Conservation (phyloP, 1,140 invertebrate genomes). For the Aradophagus sp. region DNA sequence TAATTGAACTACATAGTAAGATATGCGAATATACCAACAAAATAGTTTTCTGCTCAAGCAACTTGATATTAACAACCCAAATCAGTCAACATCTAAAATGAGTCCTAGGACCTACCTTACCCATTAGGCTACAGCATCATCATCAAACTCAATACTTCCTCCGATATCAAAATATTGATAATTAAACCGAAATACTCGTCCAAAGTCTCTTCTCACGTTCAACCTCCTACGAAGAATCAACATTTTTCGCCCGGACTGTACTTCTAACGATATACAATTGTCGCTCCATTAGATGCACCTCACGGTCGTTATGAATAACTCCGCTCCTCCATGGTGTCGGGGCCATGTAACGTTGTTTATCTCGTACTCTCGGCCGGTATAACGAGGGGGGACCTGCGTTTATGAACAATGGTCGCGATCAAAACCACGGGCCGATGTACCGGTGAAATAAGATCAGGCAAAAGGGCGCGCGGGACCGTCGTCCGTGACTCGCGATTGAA, state of each 20-base stretch:
- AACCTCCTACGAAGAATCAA: conserved; percentile 34
- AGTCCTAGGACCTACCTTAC: too few relatives aligned
- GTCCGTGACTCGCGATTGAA: conserved; percentile 50
- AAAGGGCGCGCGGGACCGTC: conserved; percentile 23
- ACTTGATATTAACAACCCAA: too few relatives aligned
- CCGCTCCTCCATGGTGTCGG: conserved; percentile 60
- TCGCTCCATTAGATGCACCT: conserved; percentile 69
- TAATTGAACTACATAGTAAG: too few relatives aligned
- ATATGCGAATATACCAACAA: too few relatives aligned
- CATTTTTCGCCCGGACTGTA: conserved; percentile 60
- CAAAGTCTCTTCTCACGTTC: conserved; percentile 35
- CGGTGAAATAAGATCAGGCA: conserved; percentile 51
- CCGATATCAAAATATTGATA: too few relatives aligned
- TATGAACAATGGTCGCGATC: conserved; percentile 65
- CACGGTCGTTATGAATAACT: conserved; percentile 65
- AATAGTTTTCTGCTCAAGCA: too few relatives aligned
- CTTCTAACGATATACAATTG: conserved; percentile 69
- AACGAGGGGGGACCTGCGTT: conserved; percentile 64
- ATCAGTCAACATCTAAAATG: too few relatives aligned
- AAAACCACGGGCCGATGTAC: conserved; percentile 56
- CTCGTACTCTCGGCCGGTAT: conserved; percentile 60
- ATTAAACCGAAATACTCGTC: too few relatives aligned
- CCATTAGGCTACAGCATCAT: too few relatives aligned
- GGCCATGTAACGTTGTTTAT: conserved; percentile 65
- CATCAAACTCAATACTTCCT: too few relatives aligned